phyloP scores from a whole-genome alignment of 1,140 invertebrate genomes.

The Scaptomyza hsui region DNA sequence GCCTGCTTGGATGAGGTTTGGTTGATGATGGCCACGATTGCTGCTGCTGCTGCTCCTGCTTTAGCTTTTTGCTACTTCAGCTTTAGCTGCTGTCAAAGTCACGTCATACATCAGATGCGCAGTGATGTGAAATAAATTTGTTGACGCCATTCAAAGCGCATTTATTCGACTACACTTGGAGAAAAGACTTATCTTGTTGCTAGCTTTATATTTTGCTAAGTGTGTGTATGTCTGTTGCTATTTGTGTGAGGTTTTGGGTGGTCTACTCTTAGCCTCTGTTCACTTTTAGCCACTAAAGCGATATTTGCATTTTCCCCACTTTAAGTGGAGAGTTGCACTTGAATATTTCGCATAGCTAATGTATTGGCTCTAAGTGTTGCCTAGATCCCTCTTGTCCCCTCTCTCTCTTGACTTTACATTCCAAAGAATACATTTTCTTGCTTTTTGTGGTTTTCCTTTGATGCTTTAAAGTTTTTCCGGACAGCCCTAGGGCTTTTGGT shows the following conservation, averaged over 20 bases:
- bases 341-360: slow-evolving; percentile 20
- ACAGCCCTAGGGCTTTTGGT: slow-evolving; percentile 8
- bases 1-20: slow-evolving; percentile 27
- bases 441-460: neutral
- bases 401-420: too few relatives aligned
- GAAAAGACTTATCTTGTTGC: neutral
- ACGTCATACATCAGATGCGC: slow-evolving; percentile 80
- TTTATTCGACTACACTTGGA: slow-evolving; percentile 1
- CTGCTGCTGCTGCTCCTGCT: neutral
- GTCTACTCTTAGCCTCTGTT: slow-evolving; percentile 4
- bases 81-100: slow-evolving; percentile 45
- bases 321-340: slow-evolving; percentile 15
- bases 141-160: slow-evolving; percentile 62
- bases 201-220: too few relatives aligned
- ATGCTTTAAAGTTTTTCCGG: slow-evolving; percentile 2
- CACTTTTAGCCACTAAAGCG: slow-evolving; percentile 2
- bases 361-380: slow-evolving; percentile 16
- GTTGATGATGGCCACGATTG: slow-evolving; percentile 31
- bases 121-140: slow-evolving; percentile 78
- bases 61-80: neutral
- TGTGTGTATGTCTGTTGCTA: neutral
- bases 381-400: neutral
- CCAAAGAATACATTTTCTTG: neutral
- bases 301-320: slow-evolving; percentile 36
- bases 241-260: slow-evolving; percentile 27